These are phyloP conservation scores for Lucilia sericata DNA, from an alignment of 1,140 invertebrate genomes.

Conservation along the genomic window DNA sequence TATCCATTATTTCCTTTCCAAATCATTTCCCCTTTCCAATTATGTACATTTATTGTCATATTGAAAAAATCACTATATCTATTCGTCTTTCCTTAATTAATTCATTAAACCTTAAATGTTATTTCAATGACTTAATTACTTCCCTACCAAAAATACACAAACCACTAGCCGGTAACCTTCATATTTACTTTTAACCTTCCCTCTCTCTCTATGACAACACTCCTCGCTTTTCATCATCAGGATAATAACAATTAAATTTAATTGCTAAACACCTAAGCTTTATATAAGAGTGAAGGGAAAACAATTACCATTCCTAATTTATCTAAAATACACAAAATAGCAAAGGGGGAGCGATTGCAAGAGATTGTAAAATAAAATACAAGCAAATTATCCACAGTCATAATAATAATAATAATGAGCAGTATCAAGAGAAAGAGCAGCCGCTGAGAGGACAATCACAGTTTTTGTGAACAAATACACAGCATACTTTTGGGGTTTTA, in stretches of 20 bases:
- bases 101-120: background rate
- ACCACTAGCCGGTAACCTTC: background rate
- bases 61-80: too few species aligned
- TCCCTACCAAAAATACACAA: background rate
- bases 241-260: constrained; percentile 38
- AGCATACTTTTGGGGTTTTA: background rate
- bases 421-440: background rate
- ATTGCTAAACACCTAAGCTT: constrained; percentile 20
- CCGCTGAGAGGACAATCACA: background rate
- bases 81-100: too few species aligned
- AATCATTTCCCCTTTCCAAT: too few species aligned
- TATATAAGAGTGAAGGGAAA: background rate
- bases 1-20: too few species aligned
- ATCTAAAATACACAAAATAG: background rate
- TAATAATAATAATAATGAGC: background rate
- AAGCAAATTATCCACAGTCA: background rate
- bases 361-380: background rate
- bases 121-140: background rate
- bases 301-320: background rate
- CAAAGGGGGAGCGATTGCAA: background rate
- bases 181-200: too few species aligned
- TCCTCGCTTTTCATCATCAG: background rate
- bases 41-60: too few species aligned
- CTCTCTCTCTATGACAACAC: too few species aligned
- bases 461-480: background rate